phyloP scores from a whole-genome alignment of 2,797 vertebrate genomes.

The Chelonia mydas region DNA sequence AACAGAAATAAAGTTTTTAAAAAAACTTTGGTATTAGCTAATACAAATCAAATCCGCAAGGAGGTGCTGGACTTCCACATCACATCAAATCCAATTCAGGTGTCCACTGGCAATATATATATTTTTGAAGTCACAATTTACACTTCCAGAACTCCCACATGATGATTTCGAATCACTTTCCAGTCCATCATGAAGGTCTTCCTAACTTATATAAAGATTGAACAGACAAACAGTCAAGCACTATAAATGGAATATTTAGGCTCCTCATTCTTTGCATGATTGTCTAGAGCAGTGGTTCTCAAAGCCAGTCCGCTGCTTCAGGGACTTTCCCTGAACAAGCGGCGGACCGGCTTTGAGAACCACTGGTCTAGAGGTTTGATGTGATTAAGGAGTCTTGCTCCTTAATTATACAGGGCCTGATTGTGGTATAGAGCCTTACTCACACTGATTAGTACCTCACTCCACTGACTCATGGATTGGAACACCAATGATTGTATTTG shows the following conservation, averaged over 20 bases:
- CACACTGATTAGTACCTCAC: background rate
- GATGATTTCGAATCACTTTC: background rate
- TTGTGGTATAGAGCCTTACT: background rate
- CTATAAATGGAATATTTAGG: background rate
- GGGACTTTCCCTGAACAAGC: no score
- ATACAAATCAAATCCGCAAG: slow-evolving; percentile 68
- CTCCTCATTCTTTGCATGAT: background rate
- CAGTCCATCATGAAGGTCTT: background rate
- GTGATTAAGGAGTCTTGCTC: background rate
- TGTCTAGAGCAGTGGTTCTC: no score
- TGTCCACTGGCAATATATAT: slow-evolving; percentile 57
- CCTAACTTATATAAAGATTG: background rate
- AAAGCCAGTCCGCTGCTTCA: no score
- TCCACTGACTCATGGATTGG: background rate
- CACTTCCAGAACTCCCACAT: background rate
- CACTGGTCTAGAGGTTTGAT: background rate
- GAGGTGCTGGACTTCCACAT: slow-evolving; percentile 60
- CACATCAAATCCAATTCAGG: slow-evolving; percentile 40
- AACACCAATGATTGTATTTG: fast-evolving
- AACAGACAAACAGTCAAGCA: background rate
- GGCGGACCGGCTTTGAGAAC: no score
- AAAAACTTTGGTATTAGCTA: slow-evolving; percentile 74
- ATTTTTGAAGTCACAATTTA: slow-evolving; percentile 10
- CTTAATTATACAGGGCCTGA: fast-evolving
- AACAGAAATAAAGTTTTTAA: slow-evolving; percentile 69